phyloP scores from a whole-genome alignment of 2,888 invertebrate genomes.

The Hirtodrosophila confusa region DNA sequence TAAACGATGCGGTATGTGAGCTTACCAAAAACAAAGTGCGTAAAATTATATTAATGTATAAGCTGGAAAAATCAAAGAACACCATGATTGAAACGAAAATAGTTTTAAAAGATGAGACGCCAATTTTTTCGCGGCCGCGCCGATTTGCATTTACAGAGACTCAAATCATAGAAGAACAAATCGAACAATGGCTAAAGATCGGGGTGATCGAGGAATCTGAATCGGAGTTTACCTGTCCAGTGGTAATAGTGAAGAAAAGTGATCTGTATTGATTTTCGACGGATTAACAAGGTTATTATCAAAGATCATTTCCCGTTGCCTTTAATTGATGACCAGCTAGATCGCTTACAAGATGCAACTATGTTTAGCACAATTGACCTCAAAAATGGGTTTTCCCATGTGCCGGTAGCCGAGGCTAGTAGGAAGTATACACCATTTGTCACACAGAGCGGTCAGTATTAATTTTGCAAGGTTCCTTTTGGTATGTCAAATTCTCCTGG shows the following conservation, averaged over 20 bases:
- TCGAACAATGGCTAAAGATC: slow-evolving; percentile 12
- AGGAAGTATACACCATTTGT: slow-evolving; percentile 71
- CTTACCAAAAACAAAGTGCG: not conserved
- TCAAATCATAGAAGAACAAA: slow-evolving; percentile 9
- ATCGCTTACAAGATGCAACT: slow-evolving; percentile 34
- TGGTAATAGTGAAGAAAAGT: slow-evolving; percentile 8
- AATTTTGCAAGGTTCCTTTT: slow-evolving; percentile 30
- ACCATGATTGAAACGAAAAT: slow-evolving; percentile 21
- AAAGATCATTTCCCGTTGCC: slow-evolving; percentile 17
- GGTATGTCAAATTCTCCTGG: slow-evolving; percentile 75
- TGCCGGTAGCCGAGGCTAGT: slow-evolving; percentile 20
- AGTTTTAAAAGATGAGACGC: slow-evolving; percentile 16
- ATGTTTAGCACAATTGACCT: slow-evolving; percentile 50
- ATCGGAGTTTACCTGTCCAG: slow-evolving; percentile 12
- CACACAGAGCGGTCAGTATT: slow-evolving; percentile 63
- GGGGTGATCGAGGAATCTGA: slow-evolving; percentile 12
- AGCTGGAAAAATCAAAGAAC: too few relatives aligned
- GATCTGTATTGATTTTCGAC: slow-evolving; percentile 11
- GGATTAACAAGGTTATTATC: slow-evolving; percentile 6
- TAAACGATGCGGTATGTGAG: not conserved
- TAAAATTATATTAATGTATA: not conserved
- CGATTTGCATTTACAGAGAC: slow-evolving; percentile 10
- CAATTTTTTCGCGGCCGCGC: slow-evolving; percentile 15
- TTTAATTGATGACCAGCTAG: slow-evolving; percentile 41
- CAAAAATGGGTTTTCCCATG: slow-evolving; percentile 53